Evolutionary conservation across 2,797 vertebrate genomes (phyloP).

Genomic region (Hydrophis major): DNA sequence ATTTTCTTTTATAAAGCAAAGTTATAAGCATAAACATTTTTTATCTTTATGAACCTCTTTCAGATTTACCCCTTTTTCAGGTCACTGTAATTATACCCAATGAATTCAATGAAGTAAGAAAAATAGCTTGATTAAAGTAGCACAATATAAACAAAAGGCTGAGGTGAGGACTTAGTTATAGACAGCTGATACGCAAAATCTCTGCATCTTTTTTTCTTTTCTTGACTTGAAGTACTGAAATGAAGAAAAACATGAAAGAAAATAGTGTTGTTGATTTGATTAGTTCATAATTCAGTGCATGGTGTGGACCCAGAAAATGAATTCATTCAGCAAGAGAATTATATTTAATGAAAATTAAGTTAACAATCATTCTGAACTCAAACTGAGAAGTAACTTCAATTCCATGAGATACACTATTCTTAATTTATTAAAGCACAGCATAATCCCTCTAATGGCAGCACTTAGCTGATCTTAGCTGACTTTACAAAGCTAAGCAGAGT

Average conservation of each 20-base stretch:
- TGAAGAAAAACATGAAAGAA: background rate
- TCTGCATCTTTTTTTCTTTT: background rate
- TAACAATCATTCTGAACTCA: background rate
- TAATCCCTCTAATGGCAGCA: background rate
- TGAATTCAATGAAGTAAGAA: background rate
- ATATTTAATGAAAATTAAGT: background rate
- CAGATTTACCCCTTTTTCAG: background rate
- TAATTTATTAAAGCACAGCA: background rate
- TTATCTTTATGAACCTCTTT: background rate
- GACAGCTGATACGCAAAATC: background rate
- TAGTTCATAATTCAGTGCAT: background rate
- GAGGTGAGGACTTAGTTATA: background rate
- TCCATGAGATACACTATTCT: background rate
- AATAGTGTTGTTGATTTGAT: background rate
- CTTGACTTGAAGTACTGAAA: background rate
- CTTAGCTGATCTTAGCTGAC: background rate
- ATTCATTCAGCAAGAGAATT: background rate
- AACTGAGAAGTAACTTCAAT: background rate
- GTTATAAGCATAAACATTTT: background rate
- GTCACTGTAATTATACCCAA: background rate
- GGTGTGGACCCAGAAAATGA: background rate
- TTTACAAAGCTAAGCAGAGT: background rate
- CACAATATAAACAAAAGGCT: background rate
- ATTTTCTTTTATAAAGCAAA: background rate
- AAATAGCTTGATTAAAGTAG: background rate